Conservation (phyloP, 2,888 invertebrate species). For the Dyspetes luteomarginatus region DNA sequence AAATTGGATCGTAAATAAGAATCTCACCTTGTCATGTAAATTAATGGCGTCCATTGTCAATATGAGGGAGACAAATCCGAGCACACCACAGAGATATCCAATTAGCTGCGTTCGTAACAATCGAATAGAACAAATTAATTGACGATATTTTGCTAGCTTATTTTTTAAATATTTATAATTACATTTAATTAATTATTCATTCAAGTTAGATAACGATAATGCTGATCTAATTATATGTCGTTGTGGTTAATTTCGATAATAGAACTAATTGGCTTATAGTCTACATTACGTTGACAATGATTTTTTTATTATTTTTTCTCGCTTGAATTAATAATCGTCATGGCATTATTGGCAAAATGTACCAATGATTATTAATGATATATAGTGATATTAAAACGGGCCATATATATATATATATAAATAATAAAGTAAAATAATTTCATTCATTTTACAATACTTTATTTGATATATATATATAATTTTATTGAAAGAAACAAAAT, state of each 20-base stretch:
- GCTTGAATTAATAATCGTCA: no score
- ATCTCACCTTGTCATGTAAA: slow-evolving; percentile 66
- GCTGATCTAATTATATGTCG: background rate
- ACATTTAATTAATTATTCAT: background rate
- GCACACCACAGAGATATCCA: slow-evolving; percentile 67
- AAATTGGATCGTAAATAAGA: no score
- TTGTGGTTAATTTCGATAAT: background rate
- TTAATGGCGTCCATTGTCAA: slow-evolving; percentile 54
- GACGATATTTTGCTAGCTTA: background rate
- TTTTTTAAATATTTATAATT: background rate
- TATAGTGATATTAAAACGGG: no score
- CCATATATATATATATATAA: no score
- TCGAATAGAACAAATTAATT: background rate
- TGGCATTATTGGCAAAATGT: no score
- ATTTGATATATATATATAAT: no score
- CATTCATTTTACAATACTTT: no score
- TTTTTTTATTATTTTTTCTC: no score
- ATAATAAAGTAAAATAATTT: no score
- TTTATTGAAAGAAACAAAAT: no score
- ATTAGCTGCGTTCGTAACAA: slow-evolving; percentile 65
- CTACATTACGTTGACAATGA: no score
- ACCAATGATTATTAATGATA: no score
- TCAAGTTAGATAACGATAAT: background rate
- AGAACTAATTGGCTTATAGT: background rate
- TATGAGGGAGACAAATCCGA: slow-evolving; percentile 67